Base-by-base conservation (phyloP, 92 coral and sea anemone species). In the Paramuricea clavata region DNA sequence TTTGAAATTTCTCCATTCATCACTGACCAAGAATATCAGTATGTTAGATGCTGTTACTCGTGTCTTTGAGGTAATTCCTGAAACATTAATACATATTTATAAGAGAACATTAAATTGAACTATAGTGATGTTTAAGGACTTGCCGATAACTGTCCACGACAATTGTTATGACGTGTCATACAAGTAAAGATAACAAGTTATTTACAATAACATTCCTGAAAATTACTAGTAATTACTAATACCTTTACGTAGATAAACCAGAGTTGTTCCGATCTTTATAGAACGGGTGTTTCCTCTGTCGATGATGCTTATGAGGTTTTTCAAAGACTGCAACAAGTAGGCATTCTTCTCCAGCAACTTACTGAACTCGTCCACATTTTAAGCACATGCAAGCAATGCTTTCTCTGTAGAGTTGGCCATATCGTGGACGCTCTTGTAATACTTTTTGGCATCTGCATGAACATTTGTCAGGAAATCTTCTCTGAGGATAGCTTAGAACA, bases 301-400 rank as follows among this genome's bases (percentile, higher is more conserved):
- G n/a, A n/a, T n/a, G n/a, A n/a, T n/a, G n/a, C n/a, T n/a, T n/a
- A n/a, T n/a, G n/a, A n/a, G n/a, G n/a, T n/a, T n/a, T n/a, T 70
- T 0, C 76, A 44, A 2, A 3, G 76, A 34, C 49, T 70, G 76
- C 2, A 26, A 56, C 47, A 89, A 49, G 73, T 65, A 57, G 17
- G 16, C 43, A 28, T 85, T 90, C 69, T 72, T 90, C 49, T 85
- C 86, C 34, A 86, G 21, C 47, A 92, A 72, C 26, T 85, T 79
- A 11, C 57, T 47, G 72, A 39, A 91, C 13, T 87, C 92, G 67
- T 88, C 87, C 26, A 88, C 84, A 42, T 91, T 89, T 90, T 90
- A 91, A 0, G 91, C 89, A 64, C 82, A 50, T 19, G 92, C 92
- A 88, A 84, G 84, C 72, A 91, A 74, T 28, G 90, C 54, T n/a